Conservation (phyloP, 1,140 invertebrate species). For the Drosophila melanica region DNA sequence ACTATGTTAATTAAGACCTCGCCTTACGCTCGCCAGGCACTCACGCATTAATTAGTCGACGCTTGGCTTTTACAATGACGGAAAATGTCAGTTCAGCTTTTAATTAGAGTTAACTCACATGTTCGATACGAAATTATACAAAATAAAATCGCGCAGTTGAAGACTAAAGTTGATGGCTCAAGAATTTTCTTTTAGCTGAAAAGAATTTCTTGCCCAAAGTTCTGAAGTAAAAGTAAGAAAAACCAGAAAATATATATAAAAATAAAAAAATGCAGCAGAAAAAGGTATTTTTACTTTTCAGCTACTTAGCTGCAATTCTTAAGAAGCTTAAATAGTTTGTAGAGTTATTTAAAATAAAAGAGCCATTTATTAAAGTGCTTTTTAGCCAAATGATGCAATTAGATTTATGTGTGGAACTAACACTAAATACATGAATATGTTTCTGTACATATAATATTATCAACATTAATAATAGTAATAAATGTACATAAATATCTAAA, state of each 20-base stretch:
- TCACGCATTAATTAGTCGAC: slow-evolving; percentile 6
- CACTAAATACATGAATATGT: slow-evolving; percentile 9
- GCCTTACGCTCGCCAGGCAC: background rate
- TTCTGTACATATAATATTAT: background rate
- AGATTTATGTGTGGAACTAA: slow-evolving; percentile 13
- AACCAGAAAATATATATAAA: background rate
- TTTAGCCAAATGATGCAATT: slow-evolving; percentile 25
- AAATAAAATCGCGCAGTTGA: background rate
- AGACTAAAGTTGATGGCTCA: background rate
- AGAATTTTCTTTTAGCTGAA: background rate
- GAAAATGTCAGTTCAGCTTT: slow-evolving; percentile 9
- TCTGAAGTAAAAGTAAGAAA: background rate
- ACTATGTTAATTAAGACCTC: background rate
- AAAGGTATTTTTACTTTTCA: slow-evolving; percentile 3
- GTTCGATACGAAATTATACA: slow-evolving; percentile 7
- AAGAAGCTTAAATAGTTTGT: background rate
- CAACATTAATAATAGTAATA: slow-evolving; percentile 21
- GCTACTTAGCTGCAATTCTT: slow-evolving; percentile 15
- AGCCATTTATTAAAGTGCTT: background rate
- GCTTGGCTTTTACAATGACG: slow-evolving; percentile 1
- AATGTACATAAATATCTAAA: slow-evolving; percentile 10
- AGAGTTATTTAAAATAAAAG: background rate
- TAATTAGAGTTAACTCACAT: slow-evolving; percentile 28
- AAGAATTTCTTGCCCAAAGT: slow-evolving; percentile 2
- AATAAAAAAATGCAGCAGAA: background rate